phyloP scores from a whole-genome alignment of 2,113 vertebrate genomes.

The Nothocercus julius region DNA sequence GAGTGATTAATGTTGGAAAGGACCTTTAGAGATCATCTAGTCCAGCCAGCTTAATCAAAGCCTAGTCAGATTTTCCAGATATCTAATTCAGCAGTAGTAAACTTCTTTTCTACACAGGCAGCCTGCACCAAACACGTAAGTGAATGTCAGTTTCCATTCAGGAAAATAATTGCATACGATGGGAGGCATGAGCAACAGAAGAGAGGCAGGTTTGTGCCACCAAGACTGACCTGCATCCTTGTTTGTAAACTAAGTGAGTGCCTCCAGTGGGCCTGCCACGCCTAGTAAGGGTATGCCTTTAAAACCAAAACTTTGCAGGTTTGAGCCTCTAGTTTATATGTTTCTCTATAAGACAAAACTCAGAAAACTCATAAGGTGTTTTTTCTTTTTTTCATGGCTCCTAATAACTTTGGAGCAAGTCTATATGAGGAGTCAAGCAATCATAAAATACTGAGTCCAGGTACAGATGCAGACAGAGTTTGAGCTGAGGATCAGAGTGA shows the following conservation, averaged over 20 bases:
- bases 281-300: fast-evolving
- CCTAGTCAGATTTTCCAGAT: not conserved
- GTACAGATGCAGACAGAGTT: not conserved
- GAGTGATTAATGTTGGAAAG: too few relatives aligned
- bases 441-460: not conserved
- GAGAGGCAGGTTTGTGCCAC: not conserved
- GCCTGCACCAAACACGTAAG: not conserved
- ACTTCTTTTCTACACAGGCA: not conserved
- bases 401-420: not conserved
- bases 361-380: not conserved
- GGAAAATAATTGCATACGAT: not conserved
- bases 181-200: not conserved
- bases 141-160: not conserved
- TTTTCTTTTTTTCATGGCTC: not conserved
- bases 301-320: not conserved
- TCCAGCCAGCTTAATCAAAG: not conserved
- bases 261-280: not conserved
- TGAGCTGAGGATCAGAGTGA: not conserved
- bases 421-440: not conserved
- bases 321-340: not conserved
- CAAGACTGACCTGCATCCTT: not conserved
- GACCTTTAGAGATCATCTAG: too few relatives aligned
- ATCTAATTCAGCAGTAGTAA: not conserved
- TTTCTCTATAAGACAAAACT: not conserved
- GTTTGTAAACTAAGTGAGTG: not conserved